phyloP scores from a whole-genome alignment of 2,888 invertebrate genomes.

The Arrhopalites spinosus region DNA sequence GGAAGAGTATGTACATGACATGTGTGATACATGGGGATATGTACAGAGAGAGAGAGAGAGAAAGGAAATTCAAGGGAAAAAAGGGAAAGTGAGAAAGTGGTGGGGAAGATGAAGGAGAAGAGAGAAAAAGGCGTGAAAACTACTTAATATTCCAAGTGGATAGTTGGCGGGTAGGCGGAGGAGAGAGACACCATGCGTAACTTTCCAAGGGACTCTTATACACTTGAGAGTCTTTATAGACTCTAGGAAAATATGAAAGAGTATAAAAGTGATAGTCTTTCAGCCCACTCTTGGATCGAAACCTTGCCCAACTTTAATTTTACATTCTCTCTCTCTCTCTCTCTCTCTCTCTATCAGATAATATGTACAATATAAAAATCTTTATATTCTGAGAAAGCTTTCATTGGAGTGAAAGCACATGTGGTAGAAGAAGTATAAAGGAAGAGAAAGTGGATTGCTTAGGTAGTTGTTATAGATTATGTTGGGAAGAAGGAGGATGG shows the following conservation, averaged over 20 bases:
- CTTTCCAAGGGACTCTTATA: background rate
- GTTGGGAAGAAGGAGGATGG: background rate
- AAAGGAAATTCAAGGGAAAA: too few species aligned
- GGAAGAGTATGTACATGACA: too few species aligned
- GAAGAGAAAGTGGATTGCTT: background rate
- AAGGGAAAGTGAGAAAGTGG: constrained; percentile 9
- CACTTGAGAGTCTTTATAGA: background rate
- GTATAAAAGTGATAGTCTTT: background rate
- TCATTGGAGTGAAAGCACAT: background rate
- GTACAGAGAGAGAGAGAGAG: background rate
- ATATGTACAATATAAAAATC: background rate
- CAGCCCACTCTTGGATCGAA: background rate
- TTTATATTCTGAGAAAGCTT: too few species aligned
- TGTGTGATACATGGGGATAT: background rate
- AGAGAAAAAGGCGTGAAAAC: constrained; percentile 33
- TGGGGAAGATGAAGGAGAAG: constrained; percentile 8
- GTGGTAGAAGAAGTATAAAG: background rate
- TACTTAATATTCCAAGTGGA: constrained; percentile 44
- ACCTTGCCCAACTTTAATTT: too few species aligned
- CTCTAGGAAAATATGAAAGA: background rate
- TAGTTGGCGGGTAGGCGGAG: constrained; percentile 37
- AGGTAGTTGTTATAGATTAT: background rate
- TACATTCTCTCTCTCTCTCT: background rate
- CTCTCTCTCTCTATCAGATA: background rate
- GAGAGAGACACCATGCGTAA: constrained; percentile 15